phyloP scores from a whole-genome alignment of 1,140 invertebrate genomes.

The Rhagoletis pomonella region DNA sequence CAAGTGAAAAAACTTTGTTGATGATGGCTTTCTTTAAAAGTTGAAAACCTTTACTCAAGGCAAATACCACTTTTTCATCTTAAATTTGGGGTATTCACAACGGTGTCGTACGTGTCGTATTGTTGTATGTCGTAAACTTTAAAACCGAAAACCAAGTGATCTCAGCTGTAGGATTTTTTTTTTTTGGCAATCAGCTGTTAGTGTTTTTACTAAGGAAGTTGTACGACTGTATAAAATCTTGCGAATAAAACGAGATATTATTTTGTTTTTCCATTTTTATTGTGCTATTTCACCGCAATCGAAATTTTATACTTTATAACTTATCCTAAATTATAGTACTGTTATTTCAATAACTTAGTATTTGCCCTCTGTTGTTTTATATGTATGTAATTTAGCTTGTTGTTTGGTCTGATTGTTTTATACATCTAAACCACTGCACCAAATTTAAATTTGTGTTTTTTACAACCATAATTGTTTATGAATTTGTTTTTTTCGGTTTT shows the following conservation, averaged over 20 bases:
- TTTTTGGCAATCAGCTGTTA: too few relatives aligned
- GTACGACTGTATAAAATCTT: too few relatives aligned
- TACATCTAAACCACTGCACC: conserved; percentile 58
- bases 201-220: too few relatives aligned
- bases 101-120: too few relatives aligned
- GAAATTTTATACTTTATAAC: conserved; percentile 6
- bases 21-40: too few relatives aligned
- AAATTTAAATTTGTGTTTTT: conserved; percentile 59
- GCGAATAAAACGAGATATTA: neutral
- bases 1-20: too few relatives aligned
- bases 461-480: conserved; percentile 58
- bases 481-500: conserved; percentile 35
- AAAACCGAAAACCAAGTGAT: too few relatives aligned
- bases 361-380: conserved; percentile 8
- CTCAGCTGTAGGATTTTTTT: too few relatives aligned
- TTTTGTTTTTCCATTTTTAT: conserved; percentile 36
- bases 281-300: conserved; percentile 25
- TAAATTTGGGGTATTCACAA: too few relatives aligned
- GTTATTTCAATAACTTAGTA: conserved; percentile 10
- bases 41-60: too few relatives aligned
- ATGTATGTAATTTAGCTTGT: neutral
- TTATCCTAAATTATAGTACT: conserved; percentile 36
- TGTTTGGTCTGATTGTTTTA: conserved; percentile 5
- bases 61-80: too few relatives aligned
- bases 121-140: too few relatives aligned